Evolutionary conservation across 2,888 invertebrate genomes (phyloP), one percentile per base, ranked within the genome.

Genomic region (Penaeus monodon): DNA sequence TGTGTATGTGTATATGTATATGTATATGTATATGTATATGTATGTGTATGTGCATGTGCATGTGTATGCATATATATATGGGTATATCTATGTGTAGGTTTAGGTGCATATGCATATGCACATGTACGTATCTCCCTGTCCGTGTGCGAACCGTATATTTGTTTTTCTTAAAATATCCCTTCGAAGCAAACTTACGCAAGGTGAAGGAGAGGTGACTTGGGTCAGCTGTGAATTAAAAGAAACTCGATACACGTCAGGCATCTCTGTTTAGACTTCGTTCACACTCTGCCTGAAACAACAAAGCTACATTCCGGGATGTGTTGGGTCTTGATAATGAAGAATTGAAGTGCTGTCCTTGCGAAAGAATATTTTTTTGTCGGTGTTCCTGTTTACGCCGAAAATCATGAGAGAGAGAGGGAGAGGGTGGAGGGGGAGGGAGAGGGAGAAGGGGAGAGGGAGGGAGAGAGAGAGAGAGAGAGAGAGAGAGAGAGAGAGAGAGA

Each of bases 1-100:
- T 70, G 20, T 70, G n/a, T 70, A 70, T 70, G 33, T n/a, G n/a
- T 70, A n/a, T 70, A 22, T 70, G n/a, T 70, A 70, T 24, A 22
- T 70, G 20, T 70, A 70, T 70, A 22, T 70, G n/a, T 70, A 70
- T 70, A 20, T 10, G 24, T 70, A 70, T 70, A 20, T 70, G 24
- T 70, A 68, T 68, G 12, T 68, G 12, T 70, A 22, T 70, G n/a
- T 70, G 33, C n/a, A 27, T 70, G 2, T 24, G 33, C n/a, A 70
- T 70, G 33, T 70, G 20, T 2, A 70, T 70, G 33, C n/a, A 22
- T 22, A 70, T 70, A 22, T 70, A 22, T 70, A 70, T 70, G 33
- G 17, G n/a, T 70, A 70, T 70, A 22, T 70, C 17, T 70, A 70
- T 70, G 33, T 70, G 33, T 70, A 70, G 27, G 1, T 70, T 12